Base-by-base conservation (phyloP, 2,888 invertebrate species). In the Hipparchia semele region DNA sequence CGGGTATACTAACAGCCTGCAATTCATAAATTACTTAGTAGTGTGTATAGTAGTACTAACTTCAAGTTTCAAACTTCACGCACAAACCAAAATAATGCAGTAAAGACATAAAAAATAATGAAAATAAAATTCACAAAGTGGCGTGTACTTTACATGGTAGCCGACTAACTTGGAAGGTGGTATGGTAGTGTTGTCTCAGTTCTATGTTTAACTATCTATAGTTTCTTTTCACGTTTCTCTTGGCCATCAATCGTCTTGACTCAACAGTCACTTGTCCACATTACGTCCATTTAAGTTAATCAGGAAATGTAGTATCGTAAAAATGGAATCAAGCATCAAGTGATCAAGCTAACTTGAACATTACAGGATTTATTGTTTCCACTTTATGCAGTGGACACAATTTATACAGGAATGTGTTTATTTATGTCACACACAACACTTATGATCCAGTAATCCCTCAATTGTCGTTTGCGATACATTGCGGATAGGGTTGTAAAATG, bases 391-490 rank as follows among this genome's bases (percentile, higher is more conserved):
- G 13, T 64, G 12, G 62, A 64, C 9, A 64, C 70, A 60, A 60
- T 70, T 69, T 64, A 70, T 56, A 54, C 61, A 39, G 69, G 69
- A 69, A 69, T 69, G 69, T 61, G 75, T 73, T 75, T 73, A 72
- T 65, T 68, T 68, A 65, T 67, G 70, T 66, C 73, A 70, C 64
- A 66, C 66, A 66, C 60, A 73, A 71, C 75, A 67, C 71, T 71
- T 51, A 59, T 49, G 53, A 49, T 39, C 51, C 53, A 49, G 69
- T 71, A 73, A 75, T 73, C 75, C 75, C 68, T 73, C 71, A 75
- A 71, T 73, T 70, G 75, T 70, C 73, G 76, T 64, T 73, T 66
- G 69, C 65, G 67, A 54, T 66, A 62, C 46, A 39, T 51, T 46
- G 33, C n/a, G 45, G 8, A 54, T 54, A 70, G 70, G 62, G 70